Evolutionary conservation across 2,888 invertebrate genomes (phyloP).

Genomic region (Caenorhabditis zanzibari): DNA sequence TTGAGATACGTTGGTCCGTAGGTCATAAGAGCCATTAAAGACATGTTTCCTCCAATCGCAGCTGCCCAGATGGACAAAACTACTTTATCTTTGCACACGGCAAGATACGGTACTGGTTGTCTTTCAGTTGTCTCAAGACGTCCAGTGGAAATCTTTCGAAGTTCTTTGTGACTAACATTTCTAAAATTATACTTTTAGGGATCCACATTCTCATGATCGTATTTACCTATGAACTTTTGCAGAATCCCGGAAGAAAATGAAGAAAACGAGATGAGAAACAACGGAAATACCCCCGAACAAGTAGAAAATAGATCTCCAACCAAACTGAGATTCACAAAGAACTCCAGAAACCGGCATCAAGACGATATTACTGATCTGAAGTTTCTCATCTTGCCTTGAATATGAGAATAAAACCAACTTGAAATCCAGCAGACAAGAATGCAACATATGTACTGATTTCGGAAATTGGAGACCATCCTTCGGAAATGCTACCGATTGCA

Average conservation of each 20-base stretch:
- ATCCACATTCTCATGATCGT: neutral
- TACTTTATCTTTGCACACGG: conserved; percentile 64
- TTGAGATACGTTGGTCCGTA: conserved; percentile 66
- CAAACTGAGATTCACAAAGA: conserved; percentile 57
- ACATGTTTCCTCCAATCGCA: conserved; percentile 60
- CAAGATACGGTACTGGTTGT: conserved; percentile 61
- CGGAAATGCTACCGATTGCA: conserved; percentile 58
- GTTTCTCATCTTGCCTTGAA: neutral
- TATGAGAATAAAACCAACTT: neutral
- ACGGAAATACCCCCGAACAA: conserved; percentile 49
- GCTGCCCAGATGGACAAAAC: conserved; percentile 50
- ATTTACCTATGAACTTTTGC: conserved; percentile 56
- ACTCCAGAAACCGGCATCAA: conserved; percentile 66
- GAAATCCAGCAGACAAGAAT: conserved; percentile 50
- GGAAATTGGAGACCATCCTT: conserved; percentile 58
- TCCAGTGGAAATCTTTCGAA: conserved; percentile 48
- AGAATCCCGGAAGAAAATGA: conserved; percentile 48
- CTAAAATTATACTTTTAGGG: conserved; percentile 25
- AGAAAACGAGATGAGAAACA: conserved; percentile 45
- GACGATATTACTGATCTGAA: conserved; percentile 54
- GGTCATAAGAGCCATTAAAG: conserved; percentile 51
- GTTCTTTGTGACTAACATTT: conserved; percentile 61
- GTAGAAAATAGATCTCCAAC: conserved; percentile 64
- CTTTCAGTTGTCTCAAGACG: conserved; percentile 18
- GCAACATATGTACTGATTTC: conserved; percentile 58